phyloP scores from a whole-genome alignment of 2,113 vertebrate genomes.

The Alaudala cheleensis region DNA sequence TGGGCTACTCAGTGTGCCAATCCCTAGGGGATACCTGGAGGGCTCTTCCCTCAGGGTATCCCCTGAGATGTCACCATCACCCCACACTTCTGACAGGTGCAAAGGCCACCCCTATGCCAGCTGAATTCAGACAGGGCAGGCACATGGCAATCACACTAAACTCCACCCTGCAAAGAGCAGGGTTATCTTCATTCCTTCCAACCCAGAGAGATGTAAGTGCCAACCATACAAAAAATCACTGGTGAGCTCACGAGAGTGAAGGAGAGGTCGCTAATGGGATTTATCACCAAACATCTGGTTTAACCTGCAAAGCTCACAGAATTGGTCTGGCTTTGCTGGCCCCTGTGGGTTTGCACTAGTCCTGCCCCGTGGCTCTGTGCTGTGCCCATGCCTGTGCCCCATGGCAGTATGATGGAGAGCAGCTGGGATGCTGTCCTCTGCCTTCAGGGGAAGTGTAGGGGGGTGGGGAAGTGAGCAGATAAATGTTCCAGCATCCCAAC shows the following conservation, averaged over 20 bases:
- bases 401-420: background rate
- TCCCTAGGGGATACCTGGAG: background rate
- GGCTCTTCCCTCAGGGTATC: background rate
- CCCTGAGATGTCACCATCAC: background rate
- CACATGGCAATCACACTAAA: fast-evolving
- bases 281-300: background rate
- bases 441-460: fast-evolving
- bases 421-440: background rate
- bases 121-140: background rate
- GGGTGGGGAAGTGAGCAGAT: background rate
- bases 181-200: background rate
- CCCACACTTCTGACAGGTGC: fast-evolving
- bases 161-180: fast-evolving
- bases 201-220: background rate
- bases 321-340: background rate
- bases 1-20: fast-evolving
- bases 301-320: background rate
- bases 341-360: background rate
- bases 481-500: background rate
- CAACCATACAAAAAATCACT: background rate
- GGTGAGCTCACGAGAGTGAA: background rate
- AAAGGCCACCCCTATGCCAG: background rate
- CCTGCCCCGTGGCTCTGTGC: background rate
- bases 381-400: background rate
- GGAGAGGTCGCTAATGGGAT: background rate